A percentile compares a stretch with the other conserved stretches of the same genome.
Evolutionary conservation across 2,113 vertebrate genomes (phyloP).

Genomic region (Corythornis madagascariensis): DNA sequence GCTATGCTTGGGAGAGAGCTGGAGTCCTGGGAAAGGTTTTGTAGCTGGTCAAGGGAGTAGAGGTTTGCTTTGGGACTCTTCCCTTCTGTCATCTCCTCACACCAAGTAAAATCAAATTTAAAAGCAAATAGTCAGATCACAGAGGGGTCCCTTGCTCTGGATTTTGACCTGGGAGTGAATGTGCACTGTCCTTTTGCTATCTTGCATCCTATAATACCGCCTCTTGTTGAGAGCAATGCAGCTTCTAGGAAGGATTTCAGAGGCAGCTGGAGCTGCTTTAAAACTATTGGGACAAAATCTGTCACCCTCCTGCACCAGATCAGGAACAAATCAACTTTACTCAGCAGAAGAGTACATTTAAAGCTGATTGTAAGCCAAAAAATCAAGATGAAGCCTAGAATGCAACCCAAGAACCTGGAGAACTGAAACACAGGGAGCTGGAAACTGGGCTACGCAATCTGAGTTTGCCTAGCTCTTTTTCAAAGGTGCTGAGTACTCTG

Average conservation of each 20-base stretch:
- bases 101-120: background rate
- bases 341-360: background rate
- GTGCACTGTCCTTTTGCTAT: background rate
- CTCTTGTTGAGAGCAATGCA: background rate
- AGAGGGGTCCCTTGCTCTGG: background rate
- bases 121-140: background rate
- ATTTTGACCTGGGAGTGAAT: background rate
- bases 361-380: background rate
- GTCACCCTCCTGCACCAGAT: background rate
- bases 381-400: background rate
- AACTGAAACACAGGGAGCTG: background rate
- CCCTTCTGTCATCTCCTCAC: background rate
- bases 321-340: background rate
- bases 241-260: background rate
- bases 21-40: background rate
- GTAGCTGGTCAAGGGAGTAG: background rate
- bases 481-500: background rate
- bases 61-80: background rate
- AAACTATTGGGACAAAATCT: background rate
- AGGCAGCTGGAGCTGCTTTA: background rate
- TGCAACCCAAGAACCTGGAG: background rate
- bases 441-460: background rate
- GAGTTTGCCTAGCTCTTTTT: background rate
- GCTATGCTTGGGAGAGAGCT: background rate
- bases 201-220: background rate